Base-by-base conservation (phyloP, 1,140 invertebrate genomes). In the Zophobas atratus region DNA sequence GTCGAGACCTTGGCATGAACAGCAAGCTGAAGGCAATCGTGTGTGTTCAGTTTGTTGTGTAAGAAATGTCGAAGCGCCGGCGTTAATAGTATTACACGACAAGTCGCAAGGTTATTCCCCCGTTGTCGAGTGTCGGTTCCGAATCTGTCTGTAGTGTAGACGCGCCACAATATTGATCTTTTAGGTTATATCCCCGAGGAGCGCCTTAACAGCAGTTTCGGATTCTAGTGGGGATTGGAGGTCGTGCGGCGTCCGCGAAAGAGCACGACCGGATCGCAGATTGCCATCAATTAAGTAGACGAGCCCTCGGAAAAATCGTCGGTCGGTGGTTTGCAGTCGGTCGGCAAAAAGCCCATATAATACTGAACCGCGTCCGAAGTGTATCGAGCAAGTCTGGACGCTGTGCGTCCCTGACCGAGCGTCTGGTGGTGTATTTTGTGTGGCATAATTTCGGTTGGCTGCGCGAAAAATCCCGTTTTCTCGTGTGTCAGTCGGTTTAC, bases 171-270 rank as follows among this genome's bases (percentile, higher is more conserved):
- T 84, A 84, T 84, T 81, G 83, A 84, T 84, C 81, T 84, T 83
- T 82, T 83, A 83, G 82, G 83, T 83, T 84, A 83, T 78, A 82
- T 84, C 83, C 83, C 83, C 77, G 78, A 82, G 83, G 82, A 84
- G 67, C 81, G 75, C 80, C 74, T 80, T 79, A 57, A 80, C 74
- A 77, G 77, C 77, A 75, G 57, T 79, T 82, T 78, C 56, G 41
- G 77, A 49, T 35, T 76, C 80, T 78, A 78, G 81, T 82, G 77
- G 81, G 79, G 75, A 82, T 78, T 74, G 77, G 73, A 77, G 63
- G 56, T 75, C 76, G 80, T 53, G 78, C 74, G 73, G 51, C 72
- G 70, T 57, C 73, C 79, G 79, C 72, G 71, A 63, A 51, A 33
- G 56, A 53, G 55, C 57, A 77, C 75, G 77, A 77, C 75, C 41